Base-by-base conservation (phyloP, 1,140 invertebrate species). In the Diploscapter pachys region DNA sequence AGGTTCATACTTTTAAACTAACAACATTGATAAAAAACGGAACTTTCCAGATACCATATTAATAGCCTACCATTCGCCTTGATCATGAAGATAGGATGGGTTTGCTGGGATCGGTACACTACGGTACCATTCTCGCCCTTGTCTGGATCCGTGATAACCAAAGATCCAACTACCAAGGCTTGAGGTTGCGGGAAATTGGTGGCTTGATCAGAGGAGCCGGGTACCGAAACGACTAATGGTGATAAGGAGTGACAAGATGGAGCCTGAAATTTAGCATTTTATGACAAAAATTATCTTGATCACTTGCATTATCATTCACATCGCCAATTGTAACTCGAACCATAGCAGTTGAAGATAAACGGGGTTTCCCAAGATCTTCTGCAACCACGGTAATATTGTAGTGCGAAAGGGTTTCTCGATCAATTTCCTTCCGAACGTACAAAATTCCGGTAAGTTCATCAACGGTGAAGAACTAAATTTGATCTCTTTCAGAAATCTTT, bases 261-360 rank as follows among this genome's bases (percentile, higher is more conserved):
- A 56, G 31, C 31, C 31, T 31, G 31, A 31, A 31, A 31, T 31
- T 31, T 31, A 31, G 31, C 31, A 31, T 31, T 31, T 31, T 31
- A 31, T 31, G 31, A 31, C 31, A 31, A 31, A 31, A 31, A 31
- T 31, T 31, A 31, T 31, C 31, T 31, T 31, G 31, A 31, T 31
- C 31, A 31, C 31, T 31, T 31, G 91, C 89, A 80, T 94, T 93
- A 83, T 96, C 93, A 83, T 96, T 96, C 3, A 90, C 89, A 84
- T 96, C 93, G 50, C 92, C 89, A 0, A 95, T 89, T 3, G 89
- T 89, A 1, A 97, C 90, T 57, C 89, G 88, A 2, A 97, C 89
- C 48, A 89, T 89, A 5, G 93, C 92, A 69, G 90, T 90, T 68
- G 91, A 91, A 0, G 91, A 71, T 56, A 73, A n/a, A 6, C 67